Conservation (phyloP, 2,888 invertebrate genomes). For the Cinara cedri region DNA sequence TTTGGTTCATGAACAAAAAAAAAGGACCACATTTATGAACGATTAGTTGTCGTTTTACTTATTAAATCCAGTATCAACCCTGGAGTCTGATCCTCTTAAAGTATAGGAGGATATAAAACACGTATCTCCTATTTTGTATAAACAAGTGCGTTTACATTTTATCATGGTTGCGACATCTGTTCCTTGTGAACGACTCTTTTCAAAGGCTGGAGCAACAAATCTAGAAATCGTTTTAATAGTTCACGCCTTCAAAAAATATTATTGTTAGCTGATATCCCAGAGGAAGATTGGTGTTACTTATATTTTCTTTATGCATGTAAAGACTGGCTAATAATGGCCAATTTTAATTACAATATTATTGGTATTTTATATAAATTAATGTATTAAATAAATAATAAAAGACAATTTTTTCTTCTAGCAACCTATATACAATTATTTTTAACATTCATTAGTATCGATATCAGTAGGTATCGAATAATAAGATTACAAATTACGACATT, state of each 20-base stretch:
- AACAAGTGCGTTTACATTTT: not conserved
- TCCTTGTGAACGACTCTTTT: not conserved
- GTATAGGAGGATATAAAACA: slow-evolving; percentile 54
- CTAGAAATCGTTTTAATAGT: not conserved
- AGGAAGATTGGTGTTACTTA: no score
- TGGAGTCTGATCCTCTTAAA: slow-evolving; percentile 43
- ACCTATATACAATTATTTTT: no score
- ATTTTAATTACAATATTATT: no score
- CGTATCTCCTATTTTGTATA: not conserved
- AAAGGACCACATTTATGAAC: not conserved
- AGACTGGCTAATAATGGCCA: no score
- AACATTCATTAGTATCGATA: no score
- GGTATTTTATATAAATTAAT: no score
- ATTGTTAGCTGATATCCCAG: not conserved
- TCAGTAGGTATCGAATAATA: no score
- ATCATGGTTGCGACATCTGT: not conserved
- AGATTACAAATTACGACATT: no score
- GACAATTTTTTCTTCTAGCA: no score
- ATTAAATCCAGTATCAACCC: slow-evolving; percentile 32
- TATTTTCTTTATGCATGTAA: no score
- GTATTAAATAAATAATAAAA: no score
- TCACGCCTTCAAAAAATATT: not conserved
- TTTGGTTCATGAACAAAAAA: no score
- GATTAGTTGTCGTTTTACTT: slow-evolving; percentile 47
- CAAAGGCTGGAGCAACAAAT: not conserved